Evolutionary conservation across 2,797 vertebrate species (phyloP), one percentile per base, ranked within the genome.

Genomic region (Halcyon chelicuti): DNA sequence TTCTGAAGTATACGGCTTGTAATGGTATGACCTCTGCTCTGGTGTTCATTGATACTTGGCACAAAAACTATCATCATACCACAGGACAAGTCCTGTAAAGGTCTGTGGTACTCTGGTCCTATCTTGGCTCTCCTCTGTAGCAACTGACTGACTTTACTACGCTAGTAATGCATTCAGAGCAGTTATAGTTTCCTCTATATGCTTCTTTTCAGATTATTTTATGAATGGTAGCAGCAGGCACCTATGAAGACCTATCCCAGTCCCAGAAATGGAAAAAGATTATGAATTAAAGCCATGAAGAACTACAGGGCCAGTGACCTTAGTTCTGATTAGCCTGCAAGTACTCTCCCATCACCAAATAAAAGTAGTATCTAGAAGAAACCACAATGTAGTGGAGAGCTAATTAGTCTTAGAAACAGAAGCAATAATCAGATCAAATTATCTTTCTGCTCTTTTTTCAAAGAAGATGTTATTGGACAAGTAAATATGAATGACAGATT

Each of bases 381-480:
- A 6, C 10, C 26, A 79, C 0, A 0, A 23, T 12, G 42, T 78
- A 65, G 19, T 35, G 2, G 1, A 79, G 57, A 70, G 33, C 20
- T 66, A 62, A 66, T 52, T 82, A 71, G 39, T 61, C 23, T 67
- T 67, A 16, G 21, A 86, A 83, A 62, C 33, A 39, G 92, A 94
- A 92, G 22, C 51, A 74, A 88, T 57, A 42, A 57, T 66, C 60
- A 88, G 83, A 55, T 33, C 7, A 19, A 88, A 73, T 86, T 40
- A 75, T 60, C 37, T 74, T 92, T 93, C 71, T 40, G 72, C 31
- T 83, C 54, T 84, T 72, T 52, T 79, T 82, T 88, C 46, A 89
- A 96, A 90, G 23, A 93, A 78, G 88, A 71, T 74, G 16, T 46
- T 78, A 52, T 61, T 62, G 74, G 71, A 78, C 39, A 74, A 89